These are phyloP conservation scores for Mythimna albipuncta DNA, from an alignment of 2,888 invertebrate genomes.

Conservation along the genomic window DNA sequence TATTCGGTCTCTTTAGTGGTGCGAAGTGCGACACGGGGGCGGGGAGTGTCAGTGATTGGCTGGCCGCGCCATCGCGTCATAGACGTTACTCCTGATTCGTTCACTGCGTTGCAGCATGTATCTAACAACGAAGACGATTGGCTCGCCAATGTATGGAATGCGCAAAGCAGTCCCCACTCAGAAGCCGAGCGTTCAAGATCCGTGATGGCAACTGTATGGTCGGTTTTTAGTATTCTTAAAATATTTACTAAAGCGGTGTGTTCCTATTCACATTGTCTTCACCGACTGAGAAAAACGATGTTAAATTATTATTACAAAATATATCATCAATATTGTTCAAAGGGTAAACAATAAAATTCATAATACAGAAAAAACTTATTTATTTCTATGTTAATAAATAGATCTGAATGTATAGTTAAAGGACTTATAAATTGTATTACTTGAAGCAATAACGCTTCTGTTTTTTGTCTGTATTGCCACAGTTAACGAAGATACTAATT, in stretches of 20 bases:
- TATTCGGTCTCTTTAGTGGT: too few relatives aligned
- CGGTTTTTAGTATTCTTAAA: constrained; percentile 6
- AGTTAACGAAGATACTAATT: constrained; percentile 50
- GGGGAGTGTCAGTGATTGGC: too few relatives aligned
- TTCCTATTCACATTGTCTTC: constrained; percentile 1
- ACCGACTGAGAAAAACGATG: constrained; percentile 16
- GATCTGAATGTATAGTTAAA: constrained; percentile 77
- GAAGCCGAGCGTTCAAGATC: too few relatives aligned
- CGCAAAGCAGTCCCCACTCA: too few relatives aligned
- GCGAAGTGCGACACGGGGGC: too few relatives aligned
- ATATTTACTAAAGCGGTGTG: background rate
- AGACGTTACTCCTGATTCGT: too few relatives aligned
- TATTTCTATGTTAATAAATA: constrained; percentile 66
- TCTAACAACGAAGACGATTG: too few relatives aligned
- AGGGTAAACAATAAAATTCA: constrained; percentile 41
- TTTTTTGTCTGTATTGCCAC: constrained; percentile 66
- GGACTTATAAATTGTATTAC: constrained; percentile 70
- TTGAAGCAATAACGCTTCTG: constrained; percentile 78
- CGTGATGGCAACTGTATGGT: background rate
- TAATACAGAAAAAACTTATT: constrained; percentile 53
- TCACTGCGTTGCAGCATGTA: too few relatives aligned
- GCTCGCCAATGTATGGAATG: too few relatives aligned
- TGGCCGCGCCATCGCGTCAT: too few relatives aligned
- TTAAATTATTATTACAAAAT: constrained; percentile 11
- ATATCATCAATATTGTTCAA: constrained; percentile 26